Evolutionary conservation across 2,888 invertebrate species (phyloP), one percentile per base, ranked within the genome.

Genomic region (Corythucha ciliata): DNA sequence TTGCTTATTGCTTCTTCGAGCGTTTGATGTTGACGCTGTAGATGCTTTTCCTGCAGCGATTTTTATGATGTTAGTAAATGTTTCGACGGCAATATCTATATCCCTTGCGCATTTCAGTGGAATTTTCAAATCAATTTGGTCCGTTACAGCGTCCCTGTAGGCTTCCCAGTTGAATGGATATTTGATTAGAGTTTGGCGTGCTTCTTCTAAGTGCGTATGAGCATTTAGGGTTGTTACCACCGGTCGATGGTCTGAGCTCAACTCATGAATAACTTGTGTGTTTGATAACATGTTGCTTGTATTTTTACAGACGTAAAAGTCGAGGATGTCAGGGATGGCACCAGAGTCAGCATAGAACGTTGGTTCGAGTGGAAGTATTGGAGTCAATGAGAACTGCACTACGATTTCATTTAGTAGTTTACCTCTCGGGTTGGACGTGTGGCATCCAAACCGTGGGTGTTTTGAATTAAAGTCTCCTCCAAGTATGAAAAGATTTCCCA

Each of bases 401-500:
- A 33, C 18, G 5, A 18, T 18, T 33, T 14, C 33, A 5, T 14
- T 4, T 33, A 39, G 39, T 21, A 20, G 21, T 16, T n/a, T 39
- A 16, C 40, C 40, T 24, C 40, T 18, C 21, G 40, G 40, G 12
- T 40, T 40, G 5, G 40, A 14, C 4, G 40, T 40, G 20, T 21
- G 16, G 16, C 22, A 18, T 22, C 40, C 40, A 21, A 21, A 40
- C 4, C 21, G 24, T 5, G 40, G 20, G 22, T 40, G 40, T 40
- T 40, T 40, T 6, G 22, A 18, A 21, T 40, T 40, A 12, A 21
- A 40, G 40, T 40, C 40, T n/a, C 44, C 44, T 3, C 44, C 21
- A 20, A 20, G 3, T 10, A 22, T 22, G 24, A 40, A 40, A 22
- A 22, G 16, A 21, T 16, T 21, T 14, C 40, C 22, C 24, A 26